phyloP scores from a whole-genome alignment of 64 coral and sea anemone genomes.

The Dendrophyllia cribrosa region DNA sequence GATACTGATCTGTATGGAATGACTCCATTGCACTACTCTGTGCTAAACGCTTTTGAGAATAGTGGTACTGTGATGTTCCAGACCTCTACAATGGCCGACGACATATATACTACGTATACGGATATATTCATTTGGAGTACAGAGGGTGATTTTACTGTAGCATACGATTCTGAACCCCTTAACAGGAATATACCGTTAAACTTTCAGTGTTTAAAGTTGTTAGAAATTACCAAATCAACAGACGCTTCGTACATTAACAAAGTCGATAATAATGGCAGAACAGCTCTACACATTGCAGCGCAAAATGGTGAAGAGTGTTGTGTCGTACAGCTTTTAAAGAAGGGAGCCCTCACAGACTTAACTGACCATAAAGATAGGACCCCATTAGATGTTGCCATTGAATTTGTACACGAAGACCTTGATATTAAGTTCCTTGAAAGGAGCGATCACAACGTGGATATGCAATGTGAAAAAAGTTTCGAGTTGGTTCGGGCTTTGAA shows the following conservation, averaged over 20 bases:
- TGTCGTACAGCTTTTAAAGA: background rate
- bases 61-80: background rate
- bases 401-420: background rate
- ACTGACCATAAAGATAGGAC: background rate
- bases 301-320: slow-evolving; percentile 18
- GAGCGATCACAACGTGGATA: background rate
- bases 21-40: slow-evolving; percentile 50
- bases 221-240: background rate
- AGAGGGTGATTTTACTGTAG: slow-evolving; percentile 3
- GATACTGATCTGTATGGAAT: slow-evolving; percentile 21
- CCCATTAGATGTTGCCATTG: background rate
- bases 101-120: too few relatives aligned
- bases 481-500: background rate
- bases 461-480: background rate
- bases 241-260: background rate
- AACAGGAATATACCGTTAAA: background rate
- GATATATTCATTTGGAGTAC: background rate
- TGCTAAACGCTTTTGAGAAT: background rate
- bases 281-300: slow-evolving; percentile 52
- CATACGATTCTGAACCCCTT: background rate
- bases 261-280: background rate
- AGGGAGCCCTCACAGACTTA: background rate
- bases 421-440: too few relatives aligned
- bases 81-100: background rate
- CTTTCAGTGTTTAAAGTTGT: background rate